A percentile compares a stretch with the other conserved stretches of the same genome.
These are phyloP conservation scores for Littorina saxatilis DNA, from an alignment of 1,140 invertebrate species.

Conservation along the genomic window DNA sequence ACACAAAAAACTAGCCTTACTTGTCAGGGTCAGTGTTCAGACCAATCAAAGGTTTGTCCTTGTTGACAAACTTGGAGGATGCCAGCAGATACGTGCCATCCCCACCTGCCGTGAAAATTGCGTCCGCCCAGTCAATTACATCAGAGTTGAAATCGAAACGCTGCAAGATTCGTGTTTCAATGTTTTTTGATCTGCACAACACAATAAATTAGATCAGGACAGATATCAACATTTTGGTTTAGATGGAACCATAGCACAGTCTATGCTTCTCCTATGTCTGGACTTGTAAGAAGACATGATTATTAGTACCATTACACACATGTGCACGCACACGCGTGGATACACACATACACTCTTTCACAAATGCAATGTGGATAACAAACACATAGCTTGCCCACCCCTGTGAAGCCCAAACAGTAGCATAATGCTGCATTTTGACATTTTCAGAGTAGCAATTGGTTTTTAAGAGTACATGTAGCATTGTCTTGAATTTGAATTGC, in stretches of 20 bases:
- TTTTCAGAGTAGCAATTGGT: no score
- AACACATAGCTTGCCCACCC: no score
- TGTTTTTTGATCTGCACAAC: slow-evolving; percentile 76
- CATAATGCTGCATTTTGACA: no score
- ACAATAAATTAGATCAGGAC: not conserved
- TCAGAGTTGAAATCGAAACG: slow-evolving; percentile 83
- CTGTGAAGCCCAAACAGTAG: no score
- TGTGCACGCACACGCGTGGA: no score
- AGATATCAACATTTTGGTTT: not conserved
- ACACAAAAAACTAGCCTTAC: slow-evolving; percentile 55
- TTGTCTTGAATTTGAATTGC: no score
- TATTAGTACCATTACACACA: no score
- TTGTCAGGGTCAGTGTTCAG: slow-evolving; percentile 97
- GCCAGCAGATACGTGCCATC: slow-evolving; percentile 98
- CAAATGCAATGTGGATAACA: no score
- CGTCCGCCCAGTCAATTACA: slow-evolving; percentile 93
- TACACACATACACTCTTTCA: no score
- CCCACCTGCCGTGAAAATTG: slow-evolving; percentile 95
- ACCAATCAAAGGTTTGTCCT: slow-evolving; percentile 93
- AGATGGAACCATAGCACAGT: not conserved
- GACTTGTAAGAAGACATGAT: no score
- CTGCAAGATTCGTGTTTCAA: slow-evolving; percentile 89
- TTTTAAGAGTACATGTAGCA: no score
- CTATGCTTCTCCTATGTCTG: not conserved
- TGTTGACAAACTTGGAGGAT: slow-evolving; percentile 86